Evolutionary conservation across 23 tunicate genomes (phyloP), one percentile per base, ranked within the genome.

Genomic region (Clavelina lepadiformis): DNA sequence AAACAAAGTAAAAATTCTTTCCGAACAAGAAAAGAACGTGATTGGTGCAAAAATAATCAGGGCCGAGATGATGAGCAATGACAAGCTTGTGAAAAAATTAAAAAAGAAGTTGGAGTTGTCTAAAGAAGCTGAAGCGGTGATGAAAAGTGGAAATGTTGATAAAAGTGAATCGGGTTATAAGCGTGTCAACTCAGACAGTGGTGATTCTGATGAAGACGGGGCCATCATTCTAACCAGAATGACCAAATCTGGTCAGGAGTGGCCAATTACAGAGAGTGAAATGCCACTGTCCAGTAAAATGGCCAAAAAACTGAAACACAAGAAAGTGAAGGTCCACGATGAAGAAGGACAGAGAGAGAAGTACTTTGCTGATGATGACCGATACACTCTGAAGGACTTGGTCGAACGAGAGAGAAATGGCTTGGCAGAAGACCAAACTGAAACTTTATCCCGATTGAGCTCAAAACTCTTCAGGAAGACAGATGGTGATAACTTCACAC

Each of bases 321-420:
- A 66, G 49, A 89, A 81, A 33, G 62, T 74, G 0, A 69, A 38
- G 3, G 78, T 91, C 38, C 89, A 81, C 70, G 68, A 82, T 49
- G 61, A 69, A 44, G 83, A 69, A 46, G 97, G 97, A 0, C 72
- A 81, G 37, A 56, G 97, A 32, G 91, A 81, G 64, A 70, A 76
- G 23, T 89, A 89, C 31, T 89, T 81, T 75, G 89, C 80, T 33
- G 97, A 89, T 53, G 97, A 89, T 76, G 91, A 89, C 65, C 75
- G 58, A 26, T 81, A 79, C 33, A 66, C 89, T 20, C 64, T 89
- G 11, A 61, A 61, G 0, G 97, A 89, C 26, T 65, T 89, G 55
- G 89, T 89, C 28, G 78, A 68, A 49, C 68, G 88, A 38, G 97
- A 89, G 57, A 81, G 61, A 81, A 81, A 52, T 38, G 83, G 80